Base-by-base conservation (phyloP, 2,113 vertebrate genomes). In the Albula glossodonta region DNA sequence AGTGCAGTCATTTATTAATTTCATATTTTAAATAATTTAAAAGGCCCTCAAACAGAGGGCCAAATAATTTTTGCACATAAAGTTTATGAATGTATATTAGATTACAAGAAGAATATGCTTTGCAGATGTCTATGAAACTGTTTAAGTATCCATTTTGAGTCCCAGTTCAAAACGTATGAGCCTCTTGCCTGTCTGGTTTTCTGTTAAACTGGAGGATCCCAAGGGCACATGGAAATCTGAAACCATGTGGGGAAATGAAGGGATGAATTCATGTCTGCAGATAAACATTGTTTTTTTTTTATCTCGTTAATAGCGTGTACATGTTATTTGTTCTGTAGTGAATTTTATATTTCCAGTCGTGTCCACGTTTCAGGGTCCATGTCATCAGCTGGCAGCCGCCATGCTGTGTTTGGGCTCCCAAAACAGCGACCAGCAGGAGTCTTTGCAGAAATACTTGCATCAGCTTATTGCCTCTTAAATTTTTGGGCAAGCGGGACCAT, bases 121-220 rank as follows among this genome's bases (percentile, higher is more conserved):
- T 90, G 90, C 96, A 96, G 96, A 96, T 96, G 95, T 94, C 87
- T 87, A 51, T 19, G 51, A 82, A 83, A 83, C 79, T 84, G 51
- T 60, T 50, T 25, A 56, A 56, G 56, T 17, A 84, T 81, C 78
- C 49, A 31, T 57, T 85, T 77, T 63, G 85, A 91, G 90, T 80
- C 82, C 84, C 90, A 87, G 87, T 87, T 89, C 85, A 80, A 87
- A 91, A 83, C 31, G 7, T 84, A 49, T 31, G 11, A 13, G 4
- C 31, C 85, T 82, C 52, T 78, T 85, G 13, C 84, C 17, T 52
- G 51, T 60, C 78, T 50, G 25, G 53, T 84, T 89, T 86, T 56
- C 57, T 60, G 57, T 60, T 60, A 13, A 60, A 60, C 7, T 12
- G 17, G 8, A 60, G 57, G 57, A 60, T 13, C 57, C 17, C 57